phyloP scores from a whole-genome alignment of 2,797 vertebrate genomes.

The Trematomus bernacchii region DNA sequence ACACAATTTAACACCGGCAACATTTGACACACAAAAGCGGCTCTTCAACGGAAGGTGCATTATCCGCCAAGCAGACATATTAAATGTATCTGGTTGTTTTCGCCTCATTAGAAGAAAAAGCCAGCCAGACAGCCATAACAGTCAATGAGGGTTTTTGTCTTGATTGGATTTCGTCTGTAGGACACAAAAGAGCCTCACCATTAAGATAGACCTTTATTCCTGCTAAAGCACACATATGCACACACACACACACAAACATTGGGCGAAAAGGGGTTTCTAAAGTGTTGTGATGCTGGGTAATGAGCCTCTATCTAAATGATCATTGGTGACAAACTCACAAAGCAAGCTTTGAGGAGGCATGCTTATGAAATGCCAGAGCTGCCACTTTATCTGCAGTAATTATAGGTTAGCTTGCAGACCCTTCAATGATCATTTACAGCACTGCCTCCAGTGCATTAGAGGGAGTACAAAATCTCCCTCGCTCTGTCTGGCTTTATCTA shows the following conservation, averaged over 20 bases:
- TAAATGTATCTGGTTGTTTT: slow-evolving; percentile 94
- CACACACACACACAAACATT: slow-evolving; percentile 59
- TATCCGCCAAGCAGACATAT: slow-evolving; percentile 88
- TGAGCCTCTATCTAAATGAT: slow-evolving; percentile 99
- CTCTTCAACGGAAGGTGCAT: slow-evolving; percentile 89
- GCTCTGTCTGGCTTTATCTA: slow-evolving; percentile 69
- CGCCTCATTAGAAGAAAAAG: slow-evolving; percentile 84
- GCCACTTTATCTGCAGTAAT: slow-evolving; percentile 99
- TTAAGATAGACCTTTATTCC: slow-evolving; percentile 99
- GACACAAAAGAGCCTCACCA: slow-evolving; percentile 98
- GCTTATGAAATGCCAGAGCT: slow-evolving; percentile 99
- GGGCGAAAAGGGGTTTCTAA: slow-evolving; percentile 94
- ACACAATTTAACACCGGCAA: slow-evolving; percentile 90
- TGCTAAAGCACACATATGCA: slow-evolving; percentile 43
- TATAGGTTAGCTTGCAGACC: slow-evolving; percentile 99
- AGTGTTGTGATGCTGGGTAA: slow-evolving; percentile 99
- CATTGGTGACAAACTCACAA: slow-evolving; percentile 99
- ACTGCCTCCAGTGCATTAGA: slow-evolving; percentile 98
- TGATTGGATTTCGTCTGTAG: slow-evolving; percentile 98
- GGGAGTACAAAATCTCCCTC: slow-evolving; percentile 88
- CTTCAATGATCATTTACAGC: slow-evolving; percentile 99
- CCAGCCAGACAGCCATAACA: slow-evolving; percentile 93
- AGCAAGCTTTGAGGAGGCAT: slow-evolving; percentile 99
- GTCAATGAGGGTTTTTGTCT: slow-evolving; percentile 94
- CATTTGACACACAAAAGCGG: slow-evolving; percentile 86